Base-by-base conservation (phyloP, 2,888 invertebrate genomes). In the Mimumesa dahlbomi region DNA sequence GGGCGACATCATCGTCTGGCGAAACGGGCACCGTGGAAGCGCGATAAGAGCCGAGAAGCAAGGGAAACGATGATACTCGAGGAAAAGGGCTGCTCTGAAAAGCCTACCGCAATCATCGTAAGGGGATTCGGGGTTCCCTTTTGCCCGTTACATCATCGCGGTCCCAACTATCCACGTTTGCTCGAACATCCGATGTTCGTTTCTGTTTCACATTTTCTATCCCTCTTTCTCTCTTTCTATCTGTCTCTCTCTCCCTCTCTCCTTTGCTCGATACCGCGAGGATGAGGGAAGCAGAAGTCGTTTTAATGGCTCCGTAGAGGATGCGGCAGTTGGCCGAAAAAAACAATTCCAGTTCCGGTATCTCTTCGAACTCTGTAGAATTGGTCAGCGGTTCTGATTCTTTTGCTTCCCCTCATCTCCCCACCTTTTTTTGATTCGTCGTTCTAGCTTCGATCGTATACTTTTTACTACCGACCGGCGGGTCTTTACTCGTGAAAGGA, bases 31-130 rank as follows among this genome's bases (percentile, higher is more conserved):
- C 49, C 66, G 68, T 57, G 66, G 56, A 64, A 49, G 59, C 45
- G 69, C 73, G 81, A 80, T 75, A 72, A 77, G 78, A 76, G 73
- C 50, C 65, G 56, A 38, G 59, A 43, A 50, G 58, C 61, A 65
- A 63, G 64, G 56, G 62, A 42, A 58, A 65, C 70, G 77, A 73
- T 61, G 73, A 73, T 72, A 73, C 70, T 79, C 58, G 56, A 72
- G 73, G 70, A 81, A 75, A 75, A 73, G 70, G 75, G 73, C 65
- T 52, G 65, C 43, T 31, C 63, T 50, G 80, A 59, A 75, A 75
- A 80, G 82, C 82, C 78, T 79, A 82, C 77, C 76, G 82, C 82
- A 84, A 82, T 84, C 79, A 82, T 83, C 80, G 62, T 82, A 77
- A 82, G 82, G 81, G 81, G 82, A 84, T 81, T 78, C 73, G 38